These are phyloP conservation scores for Drosophila dives DNA, from an alignment of 2,888 invertebrate genomes.

Conservation along the genomic window DNA sequence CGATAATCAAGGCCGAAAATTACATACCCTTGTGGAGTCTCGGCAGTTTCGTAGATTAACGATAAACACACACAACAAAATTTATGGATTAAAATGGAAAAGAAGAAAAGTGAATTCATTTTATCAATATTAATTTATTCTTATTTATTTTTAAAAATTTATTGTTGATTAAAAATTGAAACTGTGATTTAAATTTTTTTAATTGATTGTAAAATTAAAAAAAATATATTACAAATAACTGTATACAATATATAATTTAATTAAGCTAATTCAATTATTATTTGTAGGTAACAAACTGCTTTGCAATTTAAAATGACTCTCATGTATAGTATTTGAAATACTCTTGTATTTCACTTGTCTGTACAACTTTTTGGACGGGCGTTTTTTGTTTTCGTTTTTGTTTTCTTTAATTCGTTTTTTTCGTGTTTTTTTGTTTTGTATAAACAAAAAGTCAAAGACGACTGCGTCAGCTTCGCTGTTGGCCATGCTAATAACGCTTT, in stretches of 20 bases:
- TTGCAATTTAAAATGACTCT: not conserved
- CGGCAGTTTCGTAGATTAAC: not conserved
- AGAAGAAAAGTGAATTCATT: not conserved
- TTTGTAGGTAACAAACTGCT: not conserved
- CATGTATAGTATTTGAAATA: slow-evolving; percentile 25
- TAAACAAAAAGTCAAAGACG: slow-evolving; percentile 69
- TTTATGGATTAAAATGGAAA: not conserved
- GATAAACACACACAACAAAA: slow-evolving; percentile 9
- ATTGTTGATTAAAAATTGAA: not conserved
- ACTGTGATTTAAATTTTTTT: not conserved
- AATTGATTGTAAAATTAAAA: not conserved
- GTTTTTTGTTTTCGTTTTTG: slow-evolving; percentile 42
- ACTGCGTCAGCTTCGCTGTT: slow-evolving; percentile 39
- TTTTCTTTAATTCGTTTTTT: slow-evolving; percentile 38
- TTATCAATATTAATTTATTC: not conserved
- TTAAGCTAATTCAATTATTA: not conserved
- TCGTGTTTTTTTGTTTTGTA: slow-evolving; percentile 33
- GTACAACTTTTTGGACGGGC: slow-evolving; percentile 63
- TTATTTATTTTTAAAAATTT: not conserved
- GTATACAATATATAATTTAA: not conserved
- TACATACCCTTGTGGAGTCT: slow-evolving; percentile 37
- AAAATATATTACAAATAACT: not conserved
- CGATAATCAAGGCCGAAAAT: slow-evolving; percentile 44
- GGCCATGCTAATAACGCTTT: slow-evolving; percentile 67
- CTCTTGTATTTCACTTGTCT: slow-evolving; percentile 72